A percentile compares a stretch with the other conserved stretches of the same genome.
These are phyloP conservation scores for Lottia scabra DNA, from an alignment of 2,888 invertebrate species.

Conservation along the genomic window DNA sequence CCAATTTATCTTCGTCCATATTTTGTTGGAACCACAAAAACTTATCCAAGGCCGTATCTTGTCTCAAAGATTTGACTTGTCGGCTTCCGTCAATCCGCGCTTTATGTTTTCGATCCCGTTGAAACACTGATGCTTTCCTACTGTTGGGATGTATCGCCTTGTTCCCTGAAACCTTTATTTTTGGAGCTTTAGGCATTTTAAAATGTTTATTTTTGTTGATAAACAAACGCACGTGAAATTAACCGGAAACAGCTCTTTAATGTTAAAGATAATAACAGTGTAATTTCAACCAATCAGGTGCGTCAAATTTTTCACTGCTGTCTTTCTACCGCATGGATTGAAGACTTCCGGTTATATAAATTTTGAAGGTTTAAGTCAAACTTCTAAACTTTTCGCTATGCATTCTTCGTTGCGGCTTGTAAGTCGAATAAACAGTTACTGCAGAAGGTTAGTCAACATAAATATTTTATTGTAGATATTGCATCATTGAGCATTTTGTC, in stretches of 20 bases:
- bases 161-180: conserved; percentile 38
- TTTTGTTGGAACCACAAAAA: conserved; percentile 79
- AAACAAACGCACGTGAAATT: too few relatives aligned
- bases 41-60: conserved; percentile 76
- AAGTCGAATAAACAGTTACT: not conserved
- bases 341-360: too few relatives aligned
- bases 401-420: not conserved
- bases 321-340: too few relatives aligned
- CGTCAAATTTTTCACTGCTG: too few relatives aligned
- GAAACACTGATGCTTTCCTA: conserved; percentile 81
- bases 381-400: not conserved
- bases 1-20: conserved; percentile 71
- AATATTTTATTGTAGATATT: too few relatives aligned
- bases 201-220: not conserved
- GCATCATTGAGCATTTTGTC: too few relatives aligned
- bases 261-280: too few relatives aligned
- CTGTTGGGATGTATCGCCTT: conserved; percentile 81
- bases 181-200: conserved; percentile 59
- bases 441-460: not conserved
- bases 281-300: too few relatives aligned
- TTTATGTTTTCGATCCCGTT: conserved; percentile 76
- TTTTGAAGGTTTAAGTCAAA: too few relatives aligned
- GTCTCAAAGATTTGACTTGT: conserved; percentile 35
- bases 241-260: too few relatives aligned
- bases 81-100: conserved; percentile 70